Base-by-base conservation (phyloP, 2,797 vertebrate species). In the Sebastolobus alascanus region DNA sequence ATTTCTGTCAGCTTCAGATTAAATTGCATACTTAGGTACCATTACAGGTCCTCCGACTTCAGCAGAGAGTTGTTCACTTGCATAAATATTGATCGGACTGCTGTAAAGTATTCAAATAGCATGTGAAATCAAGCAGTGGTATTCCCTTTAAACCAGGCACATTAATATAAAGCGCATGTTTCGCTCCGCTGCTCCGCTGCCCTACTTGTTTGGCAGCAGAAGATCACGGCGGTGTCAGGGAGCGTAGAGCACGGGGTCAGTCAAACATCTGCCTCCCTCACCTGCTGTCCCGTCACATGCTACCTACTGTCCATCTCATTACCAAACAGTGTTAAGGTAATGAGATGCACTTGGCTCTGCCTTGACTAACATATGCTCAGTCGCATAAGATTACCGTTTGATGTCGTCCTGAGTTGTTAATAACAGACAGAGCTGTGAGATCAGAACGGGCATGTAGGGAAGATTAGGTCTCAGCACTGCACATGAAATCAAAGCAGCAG, bases 201-300 rank as follows among this genome's bases (percentile, higher is more conserved):
- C 72, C 73, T 35, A 75, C 81, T 88, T 89, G 80, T 87, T 89
- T 77, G 86, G 73, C 85, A 77, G 79, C 63, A 73, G 77, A 86
- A 46, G 80, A 87, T 90, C 84, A 86, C 16, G 1, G 68, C 1
- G 22, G 68, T 83, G 82, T 91, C 89, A 77, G 87, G 71, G 78
- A 82, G 80, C 37, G 54, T 75, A 10, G 43, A 80, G 81, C 68
- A 75, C 5, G 50, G 75, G 88, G 93, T 92, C 92, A 93, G 64
- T 82, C 84, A 73, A 89, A 92, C 92, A 93, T 91, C 93, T 93
- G 90, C 80, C 78, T 84, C 73, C 46, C 87, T 90, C 91, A 92
- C 89, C 90, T 87, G 87, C 79, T 71, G 80, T 89, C 77, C 84
- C 68, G 31, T 90, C 91, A 89, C 85, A 82, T 10, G 73, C 65